Base-by-base conservation (phyloP, 2,888 invertebrate species). In the Craniophora ligustri region DNA sequence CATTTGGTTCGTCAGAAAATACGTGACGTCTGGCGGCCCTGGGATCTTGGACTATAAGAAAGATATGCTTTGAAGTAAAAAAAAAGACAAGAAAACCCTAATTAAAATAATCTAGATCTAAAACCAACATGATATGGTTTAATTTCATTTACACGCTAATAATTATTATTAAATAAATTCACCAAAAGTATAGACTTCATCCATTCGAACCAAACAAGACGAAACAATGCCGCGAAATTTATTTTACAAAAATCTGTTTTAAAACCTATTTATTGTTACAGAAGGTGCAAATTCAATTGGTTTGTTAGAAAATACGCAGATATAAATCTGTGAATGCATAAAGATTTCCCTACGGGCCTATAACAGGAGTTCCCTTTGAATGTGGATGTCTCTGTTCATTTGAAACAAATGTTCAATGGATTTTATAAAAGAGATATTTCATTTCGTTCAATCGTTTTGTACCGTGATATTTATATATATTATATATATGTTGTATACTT, bases 271-370 rank as follows among this genome's bases (percentile, higher is more conserved):
- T 42, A 54, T 49, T n/a, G n/a, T n/a, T n/a, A n/a, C n/a, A n/a
- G n/a, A n/a, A 40, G 35, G 31, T 40, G 11, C 38, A 55, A 26
- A 38, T 54, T 14, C 58, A 62, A 70, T 60, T 14, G 31, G 50
- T 45, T 50, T 42, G 58, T 50, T 62, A 13, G n/a, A 23, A n/a
- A 36, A 35, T 26, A 13, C 15, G 21, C 16, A 19, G 32, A 58
- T 54, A 75, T 76, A 81, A 78, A 78, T 79, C 70, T 51, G 67
- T 41, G 47, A 31, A 68, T 73, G 77, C 70, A 64, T 72, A 72
- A 60, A 80, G 80, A 84, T 83, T 82, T 83, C 84, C 84, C 83
- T 2, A n/a, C 11, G 59, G 81, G 44, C 53, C 59, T 44, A 74
- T 79, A 70, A 67, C 59, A 59, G 41, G 66, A 51, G 45, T 32